Evolutionary conservation across 37 sponge, comb jelly and placozoan genomes (phyloP).

Genomic region (Aphrocallistes beatrix): DNA sequence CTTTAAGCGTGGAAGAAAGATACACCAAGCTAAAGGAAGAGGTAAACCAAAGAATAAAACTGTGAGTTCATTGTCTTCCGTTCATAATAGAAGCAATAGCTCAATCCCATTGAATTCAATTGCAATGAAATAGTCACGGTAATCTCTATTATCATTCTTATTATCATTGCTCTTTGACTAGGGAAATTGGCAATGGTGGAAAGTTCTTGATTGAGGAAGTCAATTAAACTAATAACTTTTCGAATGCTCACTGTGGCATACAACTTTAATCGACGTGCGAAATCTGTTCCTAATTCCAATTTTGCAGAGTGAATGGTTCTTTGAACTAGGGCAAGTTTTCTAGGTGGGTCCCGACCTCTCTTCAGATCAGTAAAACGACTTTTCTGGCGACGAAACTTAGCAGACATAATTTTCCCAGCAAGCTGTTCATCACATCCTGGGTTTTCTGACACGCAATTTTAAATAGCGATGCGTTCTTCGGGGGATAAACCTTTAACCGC

Average conservation of each 20-base stretch:
- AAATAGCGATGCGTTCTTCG: neutral
- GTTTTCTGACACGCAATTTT: neutral
- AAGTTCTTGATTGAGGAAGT: constrained; percentile 18
- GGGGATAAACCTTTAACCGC: neutral
- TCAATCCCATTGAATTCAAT: neutral
- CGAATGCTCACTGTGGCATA: constrained; percentile 7
- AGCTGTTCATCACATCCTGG: constrained; percentile 11
- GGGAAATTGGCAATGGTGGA: constrained; percentile 16
- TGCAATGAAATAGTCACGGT: neutral
- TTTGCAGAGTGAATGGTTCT: neutral
- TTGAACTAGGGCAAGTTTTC: constrained; percentile 11
- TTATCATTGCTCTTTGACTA: constrained; percentile 8
- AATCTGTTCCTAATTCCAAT: neutral
- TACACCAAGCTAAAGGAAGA: neutral
- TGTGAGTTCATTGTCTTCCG: neutral
- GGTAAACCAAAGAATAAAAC: neutral
- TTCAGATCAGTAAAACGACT: constrained; percentile 13
- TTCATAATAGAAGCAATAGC: neutral
- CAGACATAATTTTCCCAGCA: neutral
- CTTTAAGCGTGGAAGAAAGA: neutral
- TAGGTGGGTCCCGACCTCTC: neutral
- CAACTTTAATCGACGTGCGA: neutral
- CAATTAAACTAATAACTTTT: neutral
- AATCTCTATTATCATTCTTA: neutral
- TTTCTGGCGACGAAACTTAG: constrained; percentile 2